These are phyloP conservation scores for Neoaliturus tenellus DNA, from an alignment of 2,888 invertebrate genomes.

Conservation along the genomic window DNA sequence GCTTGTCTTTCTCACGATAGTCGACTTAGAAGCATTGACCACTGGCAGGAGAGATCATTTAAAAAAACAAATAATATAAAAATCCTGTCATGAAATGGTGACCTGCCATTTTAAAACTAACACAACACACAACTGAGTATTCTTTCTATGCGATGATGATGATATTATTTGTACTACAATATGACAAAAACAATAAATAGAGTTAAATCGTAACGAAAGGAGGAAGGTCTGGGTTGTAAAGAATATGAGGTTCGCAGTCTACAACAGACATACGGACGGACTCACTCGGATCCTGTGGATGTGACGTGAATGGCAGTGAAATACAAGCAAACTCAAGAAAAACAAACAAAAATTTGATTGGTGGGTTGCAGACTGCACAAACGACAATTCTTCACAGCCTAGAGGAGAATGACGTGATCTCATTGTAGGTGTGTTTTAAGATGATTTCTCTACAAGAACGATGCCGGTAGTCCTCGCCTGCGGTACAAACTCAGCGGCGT, in stretches of 20 bases:
- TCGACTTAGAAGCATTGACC: background rate
- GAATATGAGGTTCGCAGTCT: slow-evolving; percentile 45
- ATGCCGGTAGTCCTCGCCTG: slow-evolving; percentile 41
- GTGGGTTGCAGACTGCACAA: slow-evolving; percentile 43
- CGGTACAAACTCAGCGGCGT: slow-evolving; percentile 92
- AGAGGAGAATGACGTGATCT: slow-evolving; percentile 40
- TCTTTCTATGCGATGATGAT: slow-evolving; percentile 24
- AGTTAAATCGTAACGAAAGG: background rate
- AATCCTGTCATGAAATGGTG: slow-evolving; percentile 24
- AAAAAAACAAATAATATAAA: background rate
- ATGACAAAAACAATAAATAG: slow-evolving; percentile 32
- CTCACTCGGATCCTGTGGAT: slow-evolving; percentile 25
- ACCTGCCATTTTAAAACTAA: slow-evolving; percentile 19
- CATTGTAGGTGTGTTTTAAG: slow-evolving; percentile 44
- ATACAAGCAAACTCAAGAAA: background rate
- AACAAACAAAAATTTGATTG: background rate
- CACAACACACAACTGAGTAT: slow-evolving; percentile 48
- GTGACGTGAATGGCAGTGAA: slow-evolving; percentile 23
- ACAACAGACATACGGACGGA: slow-evolving; percentile 36
- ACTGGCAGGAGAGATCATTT: background rate
- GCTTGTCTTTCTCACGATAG: background rate
- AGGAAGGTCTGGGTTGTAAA: slow-evolving; percentile 2
- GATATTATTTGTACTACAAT: slow-evolving; percentile 46
- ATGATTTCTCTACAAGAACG: slow-evolving; percentile 51
- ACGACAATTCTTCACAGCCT: slow-evolving; percentile 56